phyloP scores from a whole-genome alignment of 2,797 vertebrate species.

The Glossophaga mutica region DNA sequence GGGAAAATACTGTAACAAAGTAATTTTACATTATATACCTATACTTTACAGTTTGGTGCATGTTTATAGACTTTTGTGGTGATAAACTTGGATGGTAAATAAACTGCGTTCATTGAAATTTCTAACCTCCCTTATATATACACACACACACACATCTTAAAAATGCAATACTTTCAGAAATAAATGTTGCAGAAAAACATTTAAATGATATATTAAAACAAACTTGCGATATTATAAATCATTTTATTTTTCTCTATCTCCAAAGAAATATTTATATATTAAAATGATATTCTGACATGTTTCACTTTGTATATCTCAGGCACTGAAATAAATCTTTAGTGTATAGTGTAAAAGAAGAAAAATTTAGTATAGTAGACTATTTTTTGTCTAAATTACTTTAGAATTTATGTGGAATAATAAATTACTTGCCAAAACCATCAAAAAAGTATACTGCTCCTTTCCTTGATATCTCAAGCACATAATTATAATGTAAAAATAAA shows the following conservation, averaged over 20 bases:
- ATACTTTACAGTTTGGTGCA: not conserved
- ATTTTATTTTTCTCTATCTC: not conserved
- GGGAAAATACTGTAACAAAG: not conserved
- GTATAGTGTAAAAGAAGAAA: not conserved
- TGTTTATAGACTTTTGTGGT: not conserved
- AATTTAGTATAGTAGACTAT: not conserved
- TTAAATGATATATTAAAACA: not conserved
- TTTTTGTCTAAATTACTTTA: not conserved
- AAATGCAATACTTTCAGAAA: not conserved
- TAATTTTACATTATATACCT: not conserved
- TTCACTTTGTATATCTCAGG: not conserved
- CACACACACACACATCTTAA: not conserved
- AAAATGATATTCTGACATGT: not conserved
- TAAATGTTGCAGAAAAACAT: not conserved
- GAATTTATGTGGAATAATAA: not conserved
- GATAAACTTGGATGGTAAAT: not conserved
- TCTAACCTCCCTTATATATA: not conserved
- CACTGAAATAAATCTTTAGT: not conserved
- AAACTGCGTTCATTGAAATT: not conserved
- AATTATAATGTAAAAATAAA: not conserved
- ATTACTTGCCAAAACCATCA: not conserved
- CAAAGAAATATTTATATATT: not conserved
- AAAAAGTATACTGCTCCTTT: not conserved
- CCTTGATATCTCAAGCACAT: not conserved
- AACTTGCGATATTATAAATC: not conserved